Percentiles rank a stretch among this genome's conserved stretches.
These are phyloP conservation scores for Phocides pigmalion DNA, from an alignment of 1,140 invertebrate species.

Conservation along the genomic window DNA sequence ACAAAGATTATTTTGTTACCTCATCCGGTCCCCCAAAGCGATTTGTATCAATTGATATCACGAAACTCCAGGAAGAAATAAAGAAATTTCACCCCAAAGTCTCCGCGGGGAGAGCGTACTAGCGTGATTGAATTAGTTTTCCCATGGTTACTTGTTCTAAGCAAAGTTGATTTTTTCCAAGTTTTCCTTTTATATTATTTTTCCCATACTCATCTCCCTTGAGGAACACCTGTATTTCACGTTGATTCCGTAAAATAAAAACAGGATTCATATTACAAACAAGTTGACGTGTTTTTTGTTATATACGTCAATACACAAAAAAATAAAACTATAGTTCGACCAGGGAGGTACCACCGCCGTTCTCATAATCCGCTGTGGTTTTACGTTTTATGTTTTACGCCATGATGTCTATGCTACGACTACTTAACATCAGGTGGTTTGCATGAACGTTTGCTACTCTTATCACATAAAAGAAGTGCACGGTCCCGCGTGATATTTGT, in stretches of 20 bases:
- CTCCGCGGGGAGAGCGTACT: conserved; percentile 34
- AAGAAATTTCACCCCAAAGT: conserved; percentile 37
- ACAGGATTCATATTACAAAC: neutral
- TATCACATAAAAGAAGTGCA: too few relatives aligned
- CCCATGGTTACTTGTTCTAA: conserved; percentile 14
- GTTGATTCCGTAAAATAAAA: neutral
- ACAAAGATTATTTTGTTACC: conserved; percentile 32
- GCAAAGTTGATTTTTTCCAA: conserved; percentile 13
- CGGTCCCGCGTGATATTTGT: too few relatives aligned
- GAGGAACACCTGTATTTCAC: conserved; percentile 17
- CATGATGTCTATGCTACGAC: too few relatives aligned
- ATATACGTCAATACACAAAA: too few relatives aligned
- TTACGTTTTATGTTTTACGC: too few relatives aligned
- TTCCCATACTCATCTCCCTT: conserved; percentile 24
- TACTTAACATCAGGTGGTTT: too few relatives aligned
- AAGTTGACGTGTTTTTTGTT: neutral
- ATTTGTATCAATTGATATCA: conserved; percentile 37
- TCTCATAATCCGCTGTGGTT: too few relatives aligned
- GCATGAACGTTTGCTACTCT: too few relatives aligned
- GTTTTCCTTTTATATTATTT: conserved; percentile 19
- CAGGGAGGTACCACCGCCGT: too few relatives aligned
- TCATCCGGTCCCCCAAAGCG: conserved; percentile 27
- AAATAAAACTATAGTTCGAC: too few relatives aligned
- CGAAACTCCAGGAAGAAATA: conserved; percentile 34
- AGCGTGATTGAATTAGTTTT: conserved; percentile 39